phyloP scores from a whole-genome alignment of 2,888 invertebrate genomes.

The Parapristionchus giblindavisi region DNA sequence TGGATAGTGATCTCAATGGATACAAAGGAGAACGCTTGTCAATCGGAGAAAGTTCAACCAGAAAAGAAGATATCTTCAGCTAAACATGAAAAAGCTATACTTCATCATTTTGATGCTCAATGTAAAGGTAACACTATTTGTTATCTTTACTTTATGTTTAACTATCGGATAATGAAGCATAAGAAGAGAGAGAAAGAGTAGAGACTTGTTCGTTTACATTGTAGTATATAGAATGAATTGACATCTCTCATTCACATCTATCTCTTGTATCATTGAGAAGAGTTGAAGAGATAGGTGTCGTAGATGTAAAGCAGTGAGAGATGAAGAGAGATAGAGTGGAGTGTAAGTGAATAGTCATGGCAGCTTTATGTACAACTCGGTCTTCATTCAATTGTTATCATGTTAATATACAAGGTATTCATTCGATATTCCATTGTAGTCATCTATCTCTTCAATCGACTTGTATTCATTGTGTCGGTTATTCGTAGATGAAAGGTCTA shows the following conservation, averaged over 20 bases:
- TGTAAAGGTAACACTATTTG: constrained; percentile 42
- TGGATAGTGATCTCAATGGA: constrained; percentile 30
- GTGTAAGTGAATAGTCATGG: constrained; percentile 27
- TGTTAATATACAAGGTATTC: constrained; percentile 20
- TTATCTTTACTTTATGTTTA: no score
- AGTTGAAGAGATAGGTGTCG: no score
- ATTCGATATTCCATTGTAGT: background rate
- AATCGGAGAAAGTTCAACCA: constrained; percentile 1
- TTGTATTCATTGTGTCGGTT: constrained; percentile 23
- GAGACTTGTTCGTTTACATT: no score
- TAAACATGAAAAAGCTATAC: constrained; percentile 48
- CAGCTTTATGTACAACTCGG: constrained; percentile 14
- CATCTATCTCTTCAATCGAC: constrained; percentile 2
- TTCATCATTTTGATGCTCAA: constrained; percentile 51
- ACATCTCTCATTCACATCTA: no score
- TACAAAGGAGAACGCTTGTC: constrained; percentile 28
- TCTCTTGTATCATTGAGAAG: no score
- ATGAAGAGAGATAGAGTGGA: constrained; percentile 28
- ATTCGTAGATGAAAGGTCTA: no score
- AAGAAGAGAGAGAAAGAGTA: constrained; percentile 16
- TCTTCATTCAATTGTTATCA: constrained; percentile 22
- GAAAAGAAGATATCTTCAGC: constrained; percentile 45
- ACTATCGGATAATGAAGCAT: constrained; percentile 19
- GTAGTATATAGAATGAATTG: constrained; percentile 20
- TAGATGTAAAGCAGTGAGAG: constrained; percentile 29